Conservation (phyloP, 1,140 invertebrate species). For the Heterodera carotae region DNA sequence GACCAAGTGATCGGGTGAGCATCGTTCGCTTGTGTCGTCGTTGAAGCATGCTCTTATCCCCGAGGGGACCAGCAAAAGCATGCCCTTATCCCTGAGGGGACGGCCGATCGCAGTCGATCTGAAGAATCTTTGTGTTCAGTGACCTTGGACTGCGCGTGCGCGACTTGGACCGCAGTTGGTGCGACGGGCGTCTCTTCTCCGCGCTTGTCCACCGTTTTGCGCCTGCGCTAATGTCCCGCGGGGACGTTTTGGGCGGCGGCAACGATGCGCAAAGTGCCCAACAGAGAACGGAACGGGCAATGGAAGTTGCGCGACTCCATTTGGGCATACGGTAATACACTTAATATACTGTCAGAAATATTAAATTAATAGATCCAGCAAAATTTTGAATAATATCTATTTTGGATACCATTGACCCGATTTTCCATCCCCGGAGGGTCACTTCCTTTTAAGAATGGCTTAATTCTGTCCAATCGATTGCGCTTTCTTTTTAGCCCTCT, state of each 20-base stretch:
- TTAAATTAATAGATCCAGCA: too few relatives aligned
- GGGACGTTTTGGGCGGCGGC: constrained; percentile 77
- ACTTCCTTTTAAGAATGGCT: too few relatives aligned
- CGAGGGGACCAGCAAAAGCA: too few relatives aligned
- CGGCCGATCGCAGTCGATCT: too few relatives aligned
- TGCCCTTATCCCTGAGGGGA: too few relatives aligned
- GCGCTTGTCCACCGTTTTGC: constrained; percentile 92
- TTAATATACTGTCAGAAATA: too few relatives aligned
- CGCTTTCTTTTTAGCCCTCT: constrained; percentile 72
- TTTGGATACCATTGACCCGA: too few relatives aligned
- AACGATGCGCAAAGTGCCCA: constrained; percentile 72
- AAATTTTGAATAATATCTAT: too few relatives aligned
- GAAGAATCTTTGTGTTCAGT: not conserved
- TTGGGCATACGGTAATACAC: constrained; percentile 75
- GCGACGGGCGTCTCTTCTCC: constrained; percentile 92
- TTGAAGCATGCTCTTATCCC: too few relatives aligned
- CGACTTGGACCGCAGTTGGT: constrained; percentile 94
- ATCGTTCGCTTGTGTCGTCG: too few relatives aligned
- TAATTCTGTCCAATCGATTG: not conserved
- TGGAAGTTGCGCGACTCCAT: constrained; percentile 86
- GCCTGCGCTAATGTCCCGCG: constrained; percentile 78
- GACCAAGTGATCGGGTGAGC: constrained; percentile 31
- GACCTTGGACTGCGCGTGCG: constrained; percentile 70
- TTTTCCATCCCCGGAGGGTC: too few relatives aligned
- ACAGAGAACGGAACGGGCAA: constrained; percentile 85